A percentile compares a stretch with the other conserved stretches of the same genome.
phyloP scores from a whole-genome alignment of 2,113 vertebrate genomes.

The Zingel zingel region DNA sequence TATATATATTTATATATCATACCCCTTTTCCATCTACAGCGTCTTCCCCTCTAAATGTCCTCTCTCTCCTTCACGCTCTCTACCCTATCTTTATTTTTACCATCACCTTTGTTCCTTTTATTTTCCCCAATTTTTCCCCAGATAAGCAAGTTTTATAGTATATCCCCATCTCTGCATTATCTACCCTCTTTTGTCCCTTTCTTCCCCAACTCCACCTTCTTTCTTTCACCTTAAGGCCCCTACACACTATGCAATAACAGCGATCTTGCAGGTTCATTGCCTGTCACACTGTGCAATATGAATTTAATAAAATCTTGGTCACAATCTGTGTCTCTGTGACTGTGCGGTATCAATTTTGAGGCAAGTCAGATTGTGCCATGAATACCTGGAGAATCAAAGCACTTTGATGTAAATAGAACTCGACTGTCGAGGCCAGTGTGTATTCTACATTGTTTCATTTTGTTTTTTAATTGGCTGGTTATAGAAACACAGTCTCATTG shows the following conservation, averaged over 20 bases:
- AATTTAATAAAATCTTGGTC: conserved; percentile 24
- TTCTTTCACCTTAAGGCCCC: not conserved
- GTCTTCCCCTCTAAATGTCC: not conserved
- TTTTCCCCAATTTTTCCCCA: not conserved
- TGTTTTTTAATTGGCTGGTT: not conserved
- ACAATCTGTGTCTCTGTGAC: conserved; percentile 12
- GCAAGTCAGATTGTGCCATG: conserved; percentile 10
- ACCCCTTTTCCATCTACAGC: not conserved
- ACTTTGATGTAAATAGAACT: not conserved
- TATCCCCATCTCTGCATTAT: not conserved
- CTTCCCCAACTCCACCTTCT: not conserved
- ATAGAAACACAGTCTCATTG: not conserved
- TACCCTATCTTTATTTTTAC: conserved; percentile 1
- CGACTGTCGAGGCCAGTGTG: not conserved
- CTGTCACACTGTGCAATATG: not conserved
- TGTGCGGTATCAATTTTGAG: conserved; percentile 8
- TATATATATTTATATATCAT: too few species aligned
- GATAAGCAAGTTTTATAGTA: conserved; percentile 1
- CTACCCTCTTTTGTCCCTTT: not conserved
- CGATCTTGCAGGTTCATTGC: conserved; percentile 19
- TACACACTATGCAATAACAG: conserved; percentile 8
- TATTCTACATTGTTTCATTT: not conserved
- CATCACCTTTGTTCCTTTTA: not conserved
- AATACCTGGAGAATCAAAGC: conserved; percentile 5
- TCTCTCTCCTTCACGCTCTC: not conserved